Base-by-base conservation (phyloP, 2,888 invertebrate species). In the Phyto melanocephala region DNA sequence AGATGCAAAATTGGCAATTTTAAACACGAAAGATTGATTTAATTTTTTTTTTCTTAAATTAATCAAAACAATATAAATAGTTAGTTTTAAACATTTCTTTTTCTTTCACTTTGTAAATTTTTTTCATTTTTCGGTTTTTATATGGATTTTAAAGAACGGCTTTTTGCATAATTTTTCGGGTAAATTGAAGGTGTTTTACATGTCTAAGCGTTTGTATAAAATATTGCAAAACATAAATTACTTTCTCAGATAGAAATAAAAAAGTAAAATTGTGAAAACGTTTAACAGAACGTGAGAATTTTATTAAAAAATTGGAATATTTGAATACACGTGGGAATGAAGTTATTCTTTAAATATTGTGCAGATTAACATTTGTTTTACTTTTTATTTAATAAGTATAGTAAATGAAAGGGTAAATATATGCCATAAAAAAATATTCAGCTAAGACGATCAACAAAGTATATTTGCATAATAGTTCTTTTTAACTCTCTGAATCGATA, bases 11-110 rank as follows among this genome's bases (percentile, higher is more conserved):
- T 71, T 76, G 40, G 72, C 20, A 67, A 72, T 62, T 67, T 72
- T 47, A 22, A 54, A 60, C 77, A 77, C 71, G 72, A 56, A 28
- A 33, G 54, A 62, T 71, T 40, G 37, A 52, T 33, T 68, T 54
- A n/a, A 7, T 47, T 42, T 42, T 22, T 40, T 52, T 67, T 11
- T 2, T 15, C n/a, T n/a, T 42, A 42, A 50, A 37, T 24, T 6
- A 20, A 58, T 35, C 37, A 17, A 47, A 45, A 54, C 52, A 45
- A 56, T 6, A 35, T 2, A 54, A 35, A 22, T 1, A 10, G n/a
- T 28, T 28, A 58, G 52, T 35, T 50, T 42, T 33, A 8, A 75
- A 22, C 37, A 56, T 47, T 68, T 72, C 24, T 76, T 52, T 60
- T 33, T 80, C 52, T 63, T 80, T 70, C 50, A 75, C 22, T 65